Evolutionary conservation across 2,888 invertebrate genomes (phyloP).

Genomic region (Parochlus steinenii): DNA sequence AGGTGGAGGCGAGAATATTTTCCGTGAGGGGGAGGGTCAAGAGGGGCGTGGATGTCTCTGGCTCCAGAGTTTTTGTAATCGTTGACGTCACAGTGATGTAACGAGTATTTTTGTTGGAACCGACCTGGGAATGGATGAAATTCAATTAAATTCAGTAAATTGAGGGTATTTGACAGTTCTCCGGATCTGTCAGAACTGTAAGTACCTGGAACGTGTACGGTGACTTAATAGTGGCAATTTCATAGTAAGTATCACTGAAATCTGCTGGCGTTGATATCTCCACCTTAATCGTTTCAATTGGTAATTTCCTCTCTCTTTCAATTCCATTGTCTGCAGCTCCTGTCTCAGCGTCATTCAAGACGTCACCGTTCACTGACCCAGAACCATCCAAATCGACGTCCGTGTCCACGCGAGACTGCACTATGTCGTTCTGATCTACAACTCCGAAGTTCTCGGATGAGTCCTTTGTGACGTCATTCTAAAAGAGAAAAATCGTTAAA

Average conservation of each 20-base stretch:
- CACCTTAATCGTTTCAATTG: slow-evolving; percentile 68
- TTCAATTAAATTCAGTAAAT: slow-evolving; percentile 2
- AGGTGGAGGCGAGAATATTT: slow-evolving; percentile 67
- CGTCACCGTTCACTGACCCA: slow-evolving; percentile 46
- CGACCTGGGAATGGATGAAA: slow-evolving; percentile 42
- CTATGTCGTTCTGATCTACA: slow-evolving; percentile 36
- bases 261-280: slow-evolving; percentile 79
- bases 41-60: slow-evolving; percentile 36
- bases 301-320: slow-evolving; percentile 39
- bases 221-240: slow-evolving; percentile 79
- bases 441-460: slow-evolving; percentile 22
- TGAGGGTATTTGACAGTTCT: not conserved
- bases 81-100: slow-evolving; percentile 79
- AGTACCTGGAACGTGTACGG: slow-evolving; percentile 84
- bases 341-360: slow-evolving; percentile 41
- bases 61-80: slow-evolving; percentile 58
- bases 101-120: slow-evolving; percentile 70
- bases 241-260: slow-evolving; percentile 70
- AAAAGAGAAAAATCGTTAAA: too few species aligned
- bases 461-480: slow-evolving; percentile 6
- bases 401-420: slow-evolving; percentile 36
- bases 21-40: slow-evolving; percentile 68
- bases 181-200: too few species aligned
- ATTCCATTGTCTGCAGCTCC: slow-evolving; percentile 43
- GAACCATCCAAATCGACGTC: slow-evolving; percentile 54